These are phyloP conservation scores for Plebejus melissa DNA, from an alignment of 2,888 invertebrate genomes.

Conservation along the genomic window DNA sequence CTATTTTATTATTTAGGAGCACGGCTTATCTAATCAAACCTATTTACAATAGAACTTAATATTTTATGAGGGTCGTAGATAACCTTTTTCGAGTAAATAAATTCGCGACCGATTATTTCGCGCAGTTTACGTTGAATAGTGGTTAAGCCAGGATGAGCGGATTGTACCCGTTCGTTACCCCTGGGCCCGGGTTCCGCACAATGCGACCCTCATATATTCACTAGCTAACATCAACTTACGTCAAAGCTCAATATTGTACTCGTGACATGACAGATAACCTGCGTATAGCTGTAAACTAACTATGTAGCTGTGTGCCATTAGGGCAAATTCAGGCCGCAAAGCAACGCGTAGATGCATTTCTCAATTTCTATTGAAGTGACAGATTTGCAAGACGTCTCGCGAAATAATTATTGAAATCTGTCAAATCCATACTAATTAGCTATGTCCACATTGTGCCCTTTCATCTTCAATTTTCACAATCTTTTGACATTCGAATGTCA, in stretches of 20 bases:
- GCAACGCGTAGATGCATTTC: too few relatives aligned
- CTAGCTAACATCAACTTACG: conserved; percentile 6
- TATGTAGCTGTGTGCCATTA: not conserved
- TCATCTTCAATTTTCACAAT: too few relatives aligned
- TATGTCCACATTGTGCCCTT: too few relatives aligned
- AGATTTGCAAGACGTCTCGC: too few relatives aligned
- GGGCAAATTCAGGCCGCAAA: not conserved
- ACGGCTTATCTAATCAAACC: conserved; percentile 5
- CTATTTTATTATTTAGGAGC: conserved; percentile 16
- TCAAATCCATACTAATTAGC: too few relatives aligned
- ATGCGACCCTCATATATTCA: conserved; percentile 28
- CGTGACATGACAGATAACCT: not conserved
- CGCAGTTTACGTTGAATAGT: conserved; percentile 51
- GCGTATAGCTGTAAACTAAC: not conserved
- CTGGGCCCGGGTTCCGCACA: conserved; percentile 12
- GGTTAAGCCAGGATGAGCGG: conserved; percentile 41
- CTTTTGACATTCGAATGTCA: too few relatives aligned
- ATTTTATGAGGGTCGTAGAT: conserved; percentile 6
- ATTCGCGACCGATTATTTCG: conserved; percentile 49
- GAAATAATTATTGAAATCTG: too few relatives aligned
- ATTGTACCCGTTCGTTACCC: conserved; percentile 38
- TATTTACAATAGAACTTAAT: conserved; percentile 6
- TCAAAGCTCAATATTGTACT: conserved; percentile 24
- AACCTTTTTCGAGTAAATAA: conserved; percentile 25
- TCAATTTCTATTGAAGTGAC: too few relatives aligned